Base-by-base conservation (phyloP, 1,140 invertebrate genomes). In the Brachionus manjavacas region DNA sequence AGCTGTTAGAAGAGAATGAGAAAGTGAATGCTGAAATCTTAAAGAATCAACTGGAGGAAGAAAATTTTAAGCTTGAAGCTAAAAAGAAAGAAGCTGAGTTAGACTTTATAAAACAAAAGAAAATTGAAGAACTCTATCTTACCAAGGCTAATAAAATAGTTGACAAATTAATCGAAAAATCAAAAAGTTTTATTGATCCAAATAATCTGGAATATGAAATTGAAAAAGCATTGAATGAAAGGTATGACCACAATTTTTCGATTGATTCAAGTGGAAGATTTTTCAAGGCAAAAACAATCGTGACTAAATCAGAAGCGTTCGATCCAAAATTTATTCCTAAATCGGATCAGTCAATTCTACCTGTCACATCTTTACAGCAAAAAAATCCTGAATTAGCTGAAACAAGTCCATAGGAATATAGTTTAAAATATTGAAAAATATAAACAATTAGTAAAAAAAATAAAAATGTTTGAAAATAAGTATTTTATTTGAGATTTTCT, bases 151-250 rank as follows among this genome's bases (percentile, higher is more conserved):
- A 76, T 23, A 43, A 46, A 76, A 49, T 49, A 25, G 41, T 76
- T 9, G 9, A 20, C 1, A 76, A 76, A 76, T n/a, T 76, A n/a
- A 49, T 49, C 20, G 72, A 76, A 76, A 76, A 76, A 76, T 46
- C 72, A 49, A 49, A 76, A 16, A 49, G 4, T 25, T 76, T 76
- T 49, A 16, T 76, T 3, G 72, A 81, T 64, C 79, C 79, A 64
- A 81, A 64, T 12, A 81, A 81, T 81, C 28, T 81, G 60, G 79
- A 81, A 68, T 64, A 60, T 46, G 79, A 81, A 66, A 81, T 81
- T 14, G 79, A 81, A 64, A 81, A 81, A 23, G 79, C 79, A 8
- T 35, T 81, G 9, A 68, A 81, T 68, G 31, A 81, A 81, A 31
- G n/a, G 20, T 64, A 64, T 68, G 64, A 81, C 25, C 39, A 81